These are phyloP conservation scores for Hemibagrus wyckioides DNA, from an alignment of 2,113 vertebrate species.

Conservation along the genomic window DNA sequence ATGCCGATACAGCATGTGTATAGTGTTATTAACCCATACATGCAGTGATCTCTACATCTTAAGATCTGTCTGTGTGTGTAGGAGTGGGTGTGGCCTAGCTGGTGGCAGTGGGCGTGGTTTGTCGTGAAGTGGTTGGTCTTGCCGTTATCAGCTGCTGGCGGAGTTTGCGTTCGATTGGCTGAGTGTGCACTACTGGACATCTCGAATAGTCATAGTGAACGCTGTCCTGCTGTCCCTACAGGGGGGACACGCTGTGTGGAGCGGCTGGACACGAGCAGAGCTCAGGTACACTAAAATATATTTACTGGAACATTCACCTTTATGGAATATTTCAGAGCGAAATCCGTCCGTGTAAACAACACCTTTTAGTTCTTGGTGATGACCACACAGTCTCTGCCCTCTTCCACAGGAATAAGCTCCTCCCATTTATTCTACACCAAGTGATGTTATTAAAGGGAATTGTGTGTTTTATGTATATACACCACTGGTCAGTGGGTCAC, in stretches of 20 bases:
- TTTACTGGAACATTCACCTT: too few species aligned
- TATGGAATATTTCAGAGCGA: background rate
- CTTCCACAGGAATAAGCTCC: too few species aligned
- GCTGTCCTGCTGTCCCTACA: constrained; percentile 86
- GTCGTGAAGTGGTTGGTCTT: constrained; percentile 85
- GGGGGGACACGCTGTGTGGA: constrained; percentile 85
- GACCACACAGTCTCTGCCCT: constrained; percentile 11
- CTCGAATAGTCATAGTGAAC: constrained; percentile 89
- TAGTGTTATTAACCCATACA: background rate
- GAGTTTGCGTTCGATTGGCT: constrained; percentile 96
- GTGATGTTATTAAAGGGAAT: background rate
- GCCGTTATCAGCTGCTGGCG: constrained; percentile 91
- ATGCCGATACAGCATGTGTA: too few species aligned
- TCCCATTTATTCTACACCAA: background rate
- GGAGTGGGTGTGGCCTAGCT: constrained; percentile 76
- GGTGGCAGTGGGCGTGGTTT: constrained; percentile 90
- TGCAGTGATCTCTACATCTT: background rate
- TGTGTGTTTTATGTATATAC: too few species aligned
- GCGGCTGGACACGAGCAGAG: constrained; percentile 81
- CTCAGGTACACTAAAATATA: constrained; percentile 84
- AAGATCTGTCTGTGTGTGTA: constrained; percentile 57
- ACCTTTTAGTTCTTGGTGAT: too few species aligned
- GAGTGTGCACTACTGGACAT: constrained; percentile 91
- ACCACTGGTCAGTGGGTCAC: too few species aligned
- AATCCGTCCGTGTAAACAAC: background rate